phyloP scores from a whole-genome alignment of 2,888 invertebrate genomes.

The Chloroclysta siterata region DNA sequence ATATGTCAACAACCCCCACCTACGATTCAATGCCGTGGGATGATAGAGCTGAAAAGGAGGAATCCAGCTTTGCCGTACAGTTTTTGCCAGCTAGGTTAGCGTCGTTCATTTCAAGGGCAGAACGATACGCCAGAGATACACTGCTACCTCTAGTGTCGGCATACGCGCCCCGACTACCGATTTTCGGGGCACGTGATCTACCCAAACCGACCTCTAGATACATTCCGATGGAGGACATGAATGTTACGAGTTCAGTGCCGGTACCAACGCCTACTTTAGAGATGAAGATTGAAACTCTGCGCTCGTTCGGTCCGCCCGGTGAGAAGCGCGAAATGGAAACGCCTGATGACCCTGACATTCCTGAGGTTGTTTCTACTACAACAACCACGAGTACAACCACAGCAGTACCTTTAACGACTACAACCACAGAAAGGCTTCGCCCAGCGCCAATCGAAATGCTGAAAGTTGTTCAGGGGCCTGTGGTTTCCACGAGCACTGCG shows the following conservation, averaged over 20 bases:
- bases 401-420: conserved; percentile 51
- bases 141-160: conserved; percentile 91
- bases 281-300: conserved; percentile 78
- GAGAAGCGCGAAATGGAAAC: conserved; percentile 70
- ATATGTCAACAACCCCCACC: conserved; percentile 71
- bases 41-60: conserved; percentile 67
- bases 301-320: conserved; percentile 75
- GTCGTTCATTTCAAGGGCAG: conserved; percentile 92
- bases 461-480: conserved; percentile 68
- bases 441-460: conserved; percentile 72
- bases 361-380: conserved; percentile 54
- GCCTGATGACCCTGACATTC: conserved; percentile 74
- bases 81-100: conserved; percentile 91
- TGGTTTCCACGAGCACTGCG: conserved; percentile 71
- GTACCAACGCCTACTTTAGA: conserved; percentile 79
- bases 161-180: conserved; percentile 90
- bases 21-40: conserved; percentile 66
- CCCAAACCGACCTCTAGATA: conserved; percentile 85
- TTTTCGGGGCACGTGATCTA: conserved; percentile 79
- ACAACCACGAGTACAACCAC: conserved; percentile 59
- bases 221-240: conserved; percentile 84
- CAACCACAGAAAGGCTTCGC: conserved; percentile 61
- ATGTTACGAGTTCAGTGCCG: conserved; percentile 66
- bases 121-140: conserved; percentile 91
- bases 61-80: conserved; percentile 88